Evolutionary conservation across 2,113 vertebrate species (phyloP).

Genomic region (Oreotrochilus melanogaster): DNA sequence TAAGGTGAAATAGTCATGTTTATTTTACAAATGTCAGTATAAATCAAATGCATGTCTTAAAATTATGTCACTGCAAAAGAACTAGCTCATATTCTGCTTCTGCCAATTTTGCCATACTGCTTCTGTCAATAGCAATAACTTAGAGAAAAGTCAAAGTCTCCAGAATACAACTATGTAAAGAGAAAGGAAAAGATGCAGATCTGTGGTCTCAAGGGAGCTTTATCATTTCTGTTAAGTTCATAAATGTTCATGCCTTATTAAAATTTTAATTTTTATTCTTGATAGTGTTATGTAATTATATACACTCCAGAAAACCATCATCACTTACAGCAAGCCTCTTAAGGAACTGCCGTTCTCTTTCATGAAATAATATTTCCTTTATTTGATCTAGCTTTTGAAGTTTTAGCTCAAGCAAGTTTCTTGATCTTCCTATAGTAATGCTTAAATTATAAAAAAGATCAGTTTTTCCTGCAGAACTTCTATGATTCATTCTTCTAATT

Average conservation of each 20-base stretch:
- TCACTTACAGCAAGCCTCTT: not conserved
- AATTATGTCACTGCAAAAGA: not conserved
- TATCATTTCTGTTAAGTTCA: not conserved
- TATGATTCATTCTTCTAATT: not conserved
- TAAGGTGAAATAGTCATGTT: not conserved
- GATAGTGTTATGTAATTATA: not conserved
- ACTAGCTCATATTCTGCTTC: not conserved
- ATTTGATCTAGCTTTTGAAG: not conserved
- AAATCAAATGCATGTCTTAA: not conserved
- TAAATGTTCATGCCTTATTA: not conserved
- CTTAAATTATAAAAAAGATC: not conserved
- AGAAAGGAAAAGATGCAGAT: not conserved
- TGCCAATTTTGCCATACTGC: not conserved
- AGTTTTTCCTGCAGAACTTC: not conserved
- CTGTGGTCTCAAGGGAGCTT: not conserved
- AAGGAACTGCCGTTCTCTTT: not conserved
- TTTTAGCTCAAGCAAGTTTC: not conserved
- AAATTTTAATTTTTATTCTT: not conserved
- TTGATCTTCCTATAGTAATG: not conserved
- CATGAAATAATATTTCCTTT: not conserved
- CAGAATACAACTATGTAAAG: not conserved
- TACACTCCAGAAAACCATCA: not conserved
- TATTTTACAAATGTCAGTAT: not conserved
- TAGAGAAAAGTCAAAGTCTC: not conserved
- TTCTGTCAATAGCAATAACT: not conserved